phyloP scores from a whole-genome alignment of 1,140 invertebrate species.

The Carposina sasakii region DNA sequence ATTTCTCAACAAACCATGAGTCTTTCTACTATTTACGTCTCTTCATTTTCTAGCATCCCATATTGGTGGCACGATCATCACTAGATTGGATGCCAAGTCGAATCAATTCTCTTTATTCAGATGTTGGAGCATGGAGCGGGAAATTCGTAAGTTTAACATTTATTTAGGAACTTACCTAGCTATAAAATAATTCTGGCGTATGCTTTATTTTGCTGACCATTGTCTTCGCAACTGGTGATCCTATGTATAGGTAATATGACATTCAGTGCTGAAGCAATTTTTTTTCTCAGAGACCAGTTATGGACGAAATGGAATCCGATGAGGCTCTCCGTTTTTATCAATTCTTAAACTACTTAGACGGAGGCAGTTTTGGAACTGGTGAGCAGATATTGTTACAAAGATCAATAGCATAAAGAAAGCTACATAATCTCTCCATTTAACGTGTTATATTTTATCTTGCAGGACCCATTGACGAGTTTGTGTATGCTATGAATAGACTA shows the following conservation, averaged over 20 bases:
- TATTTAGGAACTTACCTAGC: constrained; percentile 1
- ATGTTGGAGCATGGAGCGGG: constrained; percentile 65
- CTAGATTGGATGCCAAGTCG: constrained; percentile 65
- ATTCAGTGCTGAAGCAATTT: no score
- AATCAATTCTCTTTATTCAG: constrained; percentile 61
- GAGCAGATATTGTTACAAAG: no score
- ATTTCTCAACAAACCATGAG: no score
- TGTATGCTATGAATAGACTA: constrained; percentile 61
- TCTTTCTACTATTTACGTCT: no score
- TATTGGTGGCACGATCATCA: constrained; percentile 54
- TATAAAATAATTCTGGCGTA: background rate
- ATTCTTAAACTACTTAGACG: constrained; percentile 65
- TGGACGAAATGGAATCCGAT: constrained; percentile 68
- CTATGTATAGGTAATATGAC: no score
- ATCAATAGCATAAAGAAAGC: no score
- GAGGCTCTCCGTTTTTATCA: constrained; percentile 63
- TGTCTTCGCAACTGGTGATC: background rate
- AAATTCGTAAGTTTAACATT: constrained; percentile 52
- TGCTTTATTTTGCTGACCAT: background rate
- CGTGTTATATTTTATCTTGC: no score
- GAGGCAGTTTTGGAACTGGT: constrained; percentile 63
- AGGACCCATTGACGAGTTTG: constrained; percentile 66
- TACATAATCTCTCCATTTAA: no score
- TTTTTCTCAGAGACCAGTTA: constrained; percentile 53
- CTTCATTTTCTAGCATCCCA: constrained; percentile 44